phyloP scores from a whole-genome alignment of 2,113 vertebrate genomes.

The Nansenia antarctica region DNA sequence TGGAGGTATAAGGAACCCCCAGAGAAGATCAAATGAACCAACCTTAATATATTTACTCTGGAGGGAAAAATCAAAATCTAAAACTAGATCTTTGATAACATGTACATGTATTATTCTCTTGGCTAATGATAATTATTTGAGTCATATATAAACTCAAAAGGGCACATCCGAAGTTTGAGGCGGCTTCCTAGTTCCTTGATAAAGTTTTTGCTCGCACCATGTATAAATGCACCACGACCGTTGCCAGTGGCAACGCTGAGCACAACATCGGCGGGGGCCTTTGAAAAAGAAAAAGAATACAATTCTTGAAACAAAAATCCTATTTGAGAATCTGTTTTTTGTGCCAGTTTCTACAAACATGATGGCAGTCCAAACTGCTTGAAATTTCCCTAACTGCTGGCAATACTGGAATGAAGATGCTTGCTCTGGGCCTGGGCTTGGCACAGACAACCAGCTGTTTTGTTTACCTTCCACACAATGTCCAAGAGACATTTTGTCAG shows the following conservation, averaged over 20 bases:
- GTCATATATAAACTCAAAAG: slow-evolving; percentile 45
- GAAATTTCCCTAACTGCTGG: slow-evolving; percentile 33
- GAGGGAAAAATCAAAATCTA: slow-evolving; percentile 32
- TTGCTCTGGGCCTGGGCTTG: slow-evolving; percentile 41
- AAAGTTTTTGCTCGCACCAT: not conserved
- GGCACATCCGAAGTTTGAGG: slow-evolving; percentile 21
- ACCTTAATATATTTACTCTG: slow-evolving; percentile 54
- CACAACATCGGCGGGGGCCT: slow-evolving; percentile 18
- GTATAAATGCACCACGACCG: slow-evolving; percentile 6
- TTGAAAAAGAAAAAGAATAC: slow-evolving; percentile 17
- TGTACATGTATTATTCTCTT: slow-evolving; percentile 57
- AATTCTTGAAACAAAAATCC: slow-evolving; percentile 38
- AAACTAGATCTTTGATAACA: slow-evolving; percentile 58
- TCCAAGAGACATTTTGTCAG: slow-evolving; percentile 59
- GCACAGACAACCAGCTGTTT: slow-evolving; percentile 47
- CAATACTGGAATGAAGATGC: slow-evolving; percentile 41
- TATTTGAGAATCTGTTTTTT: slow-evolving; percentile 28
- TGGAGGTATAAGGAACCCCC: slow-evolving; percentile 62
- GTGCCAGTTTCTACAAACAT: slow-evolving; percentile 34
- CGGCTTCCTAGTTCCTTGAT: slow-evolving; percentile 14
- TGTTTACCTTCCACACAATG: slow-evolving; percentile 61
- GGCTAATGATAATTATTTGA: slow-evolving; percentile 61
- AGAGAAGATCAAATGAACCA: slow-evolving; percentile 56
- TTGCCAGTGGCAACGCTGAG: slow-evolving; percentile 42
- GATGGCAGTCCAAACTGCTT: slow-evolving; percentile 34